phyloP scores from a whole-genome alignment of 2,888 invertebrate genomes.

The Hermaeophaga mercurialis region DNA sequence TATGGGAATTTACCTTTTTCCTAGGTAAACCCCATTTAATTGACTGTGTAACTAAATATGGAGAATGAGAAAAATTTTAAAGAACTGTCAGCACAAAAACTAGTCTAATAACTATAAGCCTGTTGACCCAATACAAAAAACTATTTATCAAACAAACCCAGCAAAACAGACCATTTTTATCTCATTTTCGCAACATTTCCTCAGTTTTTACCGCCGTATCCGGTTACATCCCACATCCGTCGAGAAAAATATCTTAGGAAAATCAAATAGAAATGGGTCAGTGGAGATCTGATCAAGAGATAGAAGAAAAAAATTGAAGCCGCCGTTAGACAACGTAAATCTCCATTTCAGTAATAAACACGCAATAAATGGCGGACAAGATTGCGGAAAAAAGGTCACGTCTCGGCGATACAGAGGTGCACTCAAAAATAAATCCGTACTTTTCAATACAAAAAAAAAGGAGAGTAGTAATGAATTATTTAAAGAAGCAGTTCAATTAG shows the following conservation, averaged over 20 bases:
- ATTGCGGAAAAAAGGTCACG: slow-evolving; percentile 22
- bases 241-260: slow-evolving; percentile 7
- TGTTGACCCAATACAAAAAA: slow-evolving; percentile 5
- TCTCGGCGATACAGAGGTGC: slow-evolving; percentile 1
- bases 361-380: slow-evolving; percentile 25
- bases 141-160: slow-evolving; percentile 10
- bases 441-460: no score
- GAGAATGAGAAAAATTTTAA: no score
- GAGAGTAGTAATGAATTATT: no score
- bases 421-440: not conserved
- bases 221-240: slow-evolving; percentile 1
- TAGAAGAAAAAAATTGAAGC: slow-evolving; percentile 25
- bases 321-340: slow-evolving; percentile 32
- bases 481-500: no score
- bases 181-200: slow-evolving; percentile 11
- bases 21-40: not conserved
- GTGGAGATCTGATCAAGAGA: slow-evolving; percentile 21
- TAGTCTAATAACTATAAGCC: no score
- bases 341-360: slow-evolving; percentile 34
- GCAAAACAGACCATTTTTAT: slow-evolving; percentile 11
- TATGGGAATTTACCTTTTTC: slow-evolving; percentile 20
- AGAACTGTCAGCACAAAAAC: no score
- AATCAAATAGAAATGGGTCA: slow-evolving; percentile 25
- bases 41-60: no score
- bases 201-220: slow-evolving; percentile 12